A percentile compares a stretch with the other conserved stretches of the same genome.
These are phyloP conservation scores for Pristiophorus japonicus DNA, from an alignment of 2,113 vertebrate species.

Conservation along the genomic window DNA sequence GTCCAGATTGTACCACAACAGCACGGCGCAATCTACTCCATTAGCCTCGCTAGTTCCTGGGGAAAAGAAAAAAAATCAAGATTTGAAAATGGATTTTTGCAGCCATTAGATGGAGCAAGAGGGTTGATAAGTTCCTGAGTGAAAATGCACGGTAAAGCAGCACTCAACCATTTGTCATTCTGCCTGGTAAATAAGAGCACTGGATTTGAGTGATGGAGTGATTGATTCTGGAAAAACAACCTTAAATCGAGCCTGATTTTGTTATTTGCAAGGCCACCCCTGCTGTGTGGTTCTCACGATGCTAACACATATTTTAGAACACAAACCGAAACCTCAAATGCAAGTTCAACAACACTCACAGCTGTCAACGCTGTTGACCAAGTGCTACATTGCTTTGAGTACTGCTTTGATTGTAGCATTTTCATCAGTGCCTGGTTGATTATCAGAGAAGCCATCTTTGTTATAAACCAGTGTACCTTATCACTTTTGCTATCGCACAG, in stretches of 20 bases:
- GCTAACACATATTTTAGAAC: neutral
- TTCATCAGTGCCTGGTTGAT: neutral
- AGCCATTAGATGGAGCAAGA: slow-evolving; percentile 36
- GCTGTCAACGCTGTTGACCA: neutral
- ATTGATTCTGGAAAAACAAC: neutral
- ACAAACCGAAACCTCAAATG: neutral
- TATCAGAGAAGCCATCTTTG: neutral
- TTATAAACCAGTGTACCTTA: neutral
- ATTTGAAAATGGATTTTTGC: slow-evolving; percentile 23
- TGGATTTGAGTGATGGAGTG: slow-evolving; percentile 1
- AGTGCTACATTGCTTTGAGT: neutral
- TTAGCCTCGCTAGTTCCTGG: neutral
- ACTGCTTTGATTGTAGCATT: neutral
- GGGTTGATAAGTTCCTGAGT: slow-evolving; percentile 17
- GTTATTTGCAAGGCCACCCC: neutral
- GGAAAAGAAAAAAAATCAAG: neutral
- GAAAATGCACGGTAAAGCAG: neutral
- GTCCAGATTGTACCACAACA: neutral
- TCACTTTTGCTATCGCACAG: neutral
- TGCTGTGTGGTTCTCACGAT: neutral
- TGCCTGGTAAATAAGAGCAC: neutral
- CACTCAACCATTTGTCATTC: neutral
- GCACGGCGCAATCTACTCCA: neutral
- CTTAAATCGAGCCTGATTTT: neutral
- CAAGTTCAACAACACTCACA: neutral